Conservation (phyloP, 2,113 vertebrate genomes). For the Zootoca vivipara region DNA sequence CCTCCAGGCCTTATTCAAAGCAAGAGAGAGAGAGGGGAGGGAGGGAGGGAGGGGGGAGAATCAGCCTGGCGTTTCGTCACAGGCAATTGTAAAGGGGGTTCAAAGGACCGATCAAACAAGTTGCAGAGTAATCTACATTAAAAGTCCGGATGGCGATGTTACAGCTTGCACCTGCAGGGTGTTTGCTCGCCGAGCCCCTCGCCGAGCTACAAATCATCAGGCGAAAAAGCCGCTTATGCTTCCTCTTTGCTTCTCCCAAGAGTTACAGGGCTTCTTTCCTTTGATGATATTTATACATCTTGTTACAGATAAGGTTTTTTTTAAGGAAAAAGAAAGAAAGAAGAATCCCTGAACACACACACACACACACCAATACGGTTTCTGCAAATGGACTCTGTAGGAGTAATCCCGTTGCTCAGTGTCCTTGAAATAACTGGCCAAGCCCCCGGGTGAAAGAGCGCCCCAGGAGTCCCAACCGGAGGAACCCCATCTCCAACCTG, state of each 20-base stretch:
- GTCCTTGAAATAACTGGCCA: background rate
- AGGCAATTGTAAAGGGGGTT: conserved; percentile 84
- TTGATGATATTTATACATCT: conserved; percentile 78
- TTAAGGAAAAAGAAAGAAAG: background rate
- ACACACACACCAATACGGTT: background rate
- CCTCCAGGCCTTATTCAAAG: conserved; percentile 81
- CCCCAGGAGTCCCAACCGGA: background rate
- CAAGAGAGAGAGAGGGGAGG: conserved; percentile 22
- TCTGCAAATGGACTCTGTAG: too few species aligned
- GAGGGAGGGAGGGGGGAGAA: background rate
- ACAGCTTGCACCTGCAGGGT: conserved; percentile 81
- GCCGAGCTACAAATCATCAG: conserved; percentile 80
- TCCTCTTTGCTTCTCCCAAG: conserved; percentile 68
- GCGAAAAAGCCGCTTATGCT: conserved; percentile 77
- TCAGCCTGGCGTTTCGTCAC: conserved; percentile 82
- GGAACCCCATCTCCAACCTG: too few species aligned
- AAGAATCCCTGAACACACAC: conserved; percentile 16
- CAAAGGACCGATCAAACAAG: conserved; percentile 83
- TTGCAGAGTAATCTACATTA: conserved; percentile 81
- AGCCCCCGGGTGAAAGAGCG: background rate
- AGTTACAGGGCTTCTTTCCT: conserved; percentile 71
- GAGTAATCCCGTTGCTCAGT: background rate
- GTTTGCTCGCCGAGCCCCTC: conserved; percentile 76
- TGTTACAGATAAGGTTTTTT: conserved; percentile 65
- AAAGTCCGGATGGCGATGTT: conserved; percentile 78